Percentiles rank a stretch among this genome's conserved stretches.
These are phyloP conservation scores for Barbus barbus DNA, from an alignment of 2,113 vertebrate genomes.

Conservation along the genomic window DNA sequence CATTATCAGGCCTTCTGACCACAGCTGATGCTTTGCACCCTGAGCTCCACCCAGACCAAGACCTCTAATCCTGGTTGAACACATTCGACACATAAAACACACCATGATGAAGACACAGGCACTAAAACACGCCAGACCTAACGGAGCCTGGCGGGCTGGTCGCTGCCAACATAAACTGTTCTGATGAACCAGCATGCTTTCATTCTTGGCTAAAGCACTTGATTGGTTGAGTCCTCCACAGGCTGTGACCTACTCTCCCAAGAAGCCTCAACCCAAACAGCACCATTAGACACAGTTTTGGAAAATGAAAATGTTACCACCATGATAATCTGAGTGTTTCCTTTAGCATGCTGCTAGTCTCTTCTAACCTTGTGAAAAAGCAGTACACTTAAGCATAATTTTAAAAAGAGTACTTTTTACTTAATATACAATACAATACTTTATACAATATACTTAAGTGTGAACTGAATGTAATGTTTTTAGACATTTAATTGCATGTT, in stretches of 20 bases:
- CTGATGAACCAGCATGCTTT: constrained; percentile 28
- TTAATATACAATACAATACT: not conserved
- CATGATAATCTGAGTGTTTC: not conserved
- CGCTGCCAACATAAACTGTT: constrained; percentile 38
- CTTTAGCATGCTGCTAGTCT: not conserved
- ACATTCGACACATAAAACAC: not conserved
- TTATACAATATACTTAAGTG: not conserved
- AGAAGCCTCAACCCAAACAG: not conserved
- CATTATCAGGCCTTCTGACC: constrained; percentile 19
- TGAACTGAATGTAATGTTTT: not conserved
- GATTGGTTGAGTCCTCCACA: not conserved
- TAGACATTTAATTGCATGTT: not conserved
- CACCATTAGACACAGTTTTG: not conserved
- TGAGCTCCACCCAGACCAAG: constrained; percentile 48
- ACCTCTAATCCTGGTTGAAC: constrained; percentile 35
- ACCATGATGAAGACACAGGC: constrained; percentile 20
- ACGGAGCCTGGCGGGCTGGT: constrained; percentile 19
- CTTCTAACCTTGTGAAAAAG: not conserved
- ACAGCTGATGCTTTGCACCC: constrained; percentile 26
- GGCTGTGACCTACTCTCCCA: constrained; percentile 17
- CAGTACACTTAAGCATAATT: not conserved
- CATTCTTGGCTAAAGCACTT: constrained; percentile 1
- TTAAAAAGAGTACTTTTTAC: not conserved
- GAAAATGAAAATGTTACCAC: not conserved
- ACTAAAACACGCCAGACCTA: constrained; percentile 28